Evolutionary conservation across 2,888 invertebrate species (phyloP), one percentile per base, ranked within the genome.

Genomic region (Aphodius sticticus): DNA sequence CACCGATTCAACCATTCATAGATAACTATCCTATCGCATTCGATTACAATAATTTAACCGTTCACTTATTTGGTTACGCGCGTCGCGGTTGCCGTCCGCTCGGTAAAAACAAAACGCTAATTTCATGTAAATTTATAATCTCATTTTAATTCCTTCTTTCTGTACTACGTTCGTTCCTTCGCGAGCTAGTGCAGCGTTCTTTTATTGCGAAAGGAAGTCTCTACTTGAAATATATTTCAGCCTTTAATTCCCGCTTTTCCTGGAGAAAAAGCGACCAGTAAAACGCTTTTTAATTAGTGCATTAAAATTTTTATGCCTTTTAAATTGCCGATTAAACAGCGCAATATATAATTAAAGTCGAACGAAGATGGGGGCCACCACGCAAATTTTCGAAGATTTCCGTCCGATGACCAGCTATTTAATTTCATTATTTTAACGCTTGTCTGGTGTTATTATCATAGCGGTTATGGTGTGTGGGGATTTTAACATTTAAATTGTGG

Each of bases 111-210:
- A 53, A 53, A 53, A 53, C 53, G 53, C 12, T 53, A 53, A 53
- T 53, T 53, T 53, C 53, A 53, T 53, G 53, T 53, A 53, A 53
- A 53, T 53, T 53, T 53, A 53, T 53, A 53, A 53, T 53, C 53
- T 53, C 53, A 12, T 53, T 53, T 53, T 53, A 53, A 53, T 53
- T 53, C 53, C 53, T 1, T 5, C 53, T 1, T 53, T 53, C 53
- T 53, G 53, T 53, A 53, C 1, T 53, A 53, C 53, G 53, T 53
- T 53, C 53, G 53, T 53, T 2, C 12, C 3, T 53, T 53, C 53
- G 53, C 26, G 26, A 26, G 26, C 26, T 26, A 26, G 26, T 26
- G 26, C 26, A 53, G 53, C 7, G 9, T 53, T 53, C 53, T 53
- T 53, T 53, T 53, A 53, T 53, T 53, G 53, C 53, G 53, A 53